Percentiles rank a stretch among this genome's conserved stretches.
These are phyloP conservation scores for Drosophila nebulosa DNA, from an alignment of 1,140 invertebrate species.

Conservation along the genomic window DNA sequence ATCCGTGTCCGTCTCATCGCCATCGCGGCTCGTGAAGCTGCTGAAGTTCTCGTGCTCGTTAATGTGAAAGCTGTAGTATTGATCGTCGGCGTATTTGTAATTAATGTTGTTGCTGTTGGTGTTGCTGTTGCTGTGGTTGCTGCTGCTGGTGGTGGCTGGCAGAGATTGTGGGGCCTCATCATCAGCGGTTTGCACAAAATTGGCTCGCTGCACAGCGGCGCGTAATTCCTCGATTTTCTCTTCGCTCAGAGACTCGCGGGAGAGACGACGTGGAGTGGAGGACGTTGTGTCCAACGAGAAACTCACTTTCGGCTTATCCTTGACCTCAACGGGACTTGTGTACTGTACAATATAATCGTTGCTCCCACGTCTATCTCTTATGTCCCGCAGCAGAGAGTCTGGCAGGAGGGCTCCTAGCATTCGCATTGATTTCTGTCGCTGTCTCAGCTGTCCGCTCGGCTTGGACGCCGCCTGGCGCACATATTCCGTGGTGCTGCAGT, in stretches of 20 bases:
- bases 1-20: constrained; percentile 52
- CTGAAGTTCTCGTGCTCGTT: constrained; percentile 85
- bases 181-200: constrained; percentile 69
- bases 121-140: constrained; percentile 10
- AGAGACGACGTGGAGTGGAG: constrained; percentile 27
- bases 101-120: constrained; percentile 39
- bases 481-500: constrained; percentile 67
- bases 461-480: constrained; percentile 58
- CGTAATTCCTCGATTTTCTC: constrained; percentile 68
- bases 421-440: constrained; percentile 53
- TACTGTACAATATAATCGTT: constrained; percentile 60
- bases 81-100: constrained; percentile 86
- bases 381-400: constrained; percentile 74
- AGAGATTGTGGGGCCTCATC: constrained; percentile 43
- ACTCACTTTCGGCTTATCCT: constrained; percentile 26
- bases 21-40: constrained; percentile 82
- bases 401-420: constrained; percentile 60
- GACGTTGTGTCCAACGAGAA: constrained; percentile 7
- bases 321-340: constrained; percentile 28
- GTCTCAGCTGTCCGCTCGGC: constrained; percentile 54
- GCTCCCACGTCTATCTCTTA: constrained; percentile 62
- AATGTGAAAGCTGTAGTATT: constrained; percentile 91
- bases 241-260: constrained; percentile 61
- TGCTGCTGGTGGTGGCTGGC: constrained; percentile 19
- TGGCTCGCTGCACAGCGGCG: constrained; percentile 63